Percentiles rank a stretch among this genome's conserved stretches.
Evolutionary conservation across 1,140 invertebrate genomes (phyloP).

Genomic region (Polyergus mexicanus): DNA sequence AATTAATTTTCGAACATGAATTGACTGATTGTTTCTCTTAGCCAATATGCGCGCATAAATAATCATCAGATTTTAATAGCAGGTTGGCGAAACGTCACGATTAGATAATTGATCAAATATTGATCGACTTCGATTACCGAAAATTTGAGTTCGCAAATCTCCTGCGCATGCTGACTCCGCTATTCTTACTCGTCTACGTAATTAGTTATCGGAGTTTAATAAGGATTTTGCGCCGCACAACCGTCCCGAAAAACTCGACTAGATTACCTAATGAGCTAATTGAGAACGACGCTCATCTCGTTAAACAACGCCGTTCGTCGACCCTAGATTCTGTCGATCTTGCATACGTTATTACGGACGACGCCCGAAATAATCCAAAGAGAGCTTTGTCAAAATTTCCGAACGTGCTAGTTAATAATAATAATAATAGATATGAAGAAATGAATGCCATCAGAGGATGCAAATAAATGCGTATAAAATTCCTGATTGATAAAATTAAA

Average conservation of each 20-base stretch:
- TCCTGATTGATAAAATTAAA: background rate
- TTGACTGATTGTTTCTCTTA: background rate
- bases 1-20: background rate
- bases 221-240: constrained; percentile 15
- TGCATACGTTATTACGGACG: constrained; percentile 11
- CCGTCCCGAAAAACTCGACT: constrained; percentile 29
- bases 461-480: background rate
- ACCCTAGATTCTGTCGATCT: constrained; percentile 34
- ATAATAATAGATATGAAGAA: background rate
- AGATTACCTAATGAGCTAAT: constrained; percentile 49
- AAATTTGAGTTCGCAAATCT: constrained; percentile 31
- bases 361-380: background rate
- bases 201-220: constrained; percentile 53
- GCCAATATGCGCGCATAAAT: background rate
- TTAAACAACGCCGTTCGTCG: constrained; percentile 29
- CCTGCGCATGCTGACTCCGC: constrained; percentile 26
- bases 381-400: background rate
- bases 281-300: constrained; percentile 46
- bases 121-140: constrained; percentile 8
- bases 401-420: background rate
- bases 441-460: background rate
- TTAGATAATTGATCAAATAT: constrained; percentile 60
- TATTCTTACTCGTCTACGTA: constrained; percentile 53
- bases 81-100: background rate
- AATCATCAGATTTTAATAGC: constrained; percentile 32